Evolutionary conservation across 1,140 invertebrate genomes (phyloP), one percentile per base, ranked within the genome.

Genomic region (Stratiolaelaps scimitus): DNA sequence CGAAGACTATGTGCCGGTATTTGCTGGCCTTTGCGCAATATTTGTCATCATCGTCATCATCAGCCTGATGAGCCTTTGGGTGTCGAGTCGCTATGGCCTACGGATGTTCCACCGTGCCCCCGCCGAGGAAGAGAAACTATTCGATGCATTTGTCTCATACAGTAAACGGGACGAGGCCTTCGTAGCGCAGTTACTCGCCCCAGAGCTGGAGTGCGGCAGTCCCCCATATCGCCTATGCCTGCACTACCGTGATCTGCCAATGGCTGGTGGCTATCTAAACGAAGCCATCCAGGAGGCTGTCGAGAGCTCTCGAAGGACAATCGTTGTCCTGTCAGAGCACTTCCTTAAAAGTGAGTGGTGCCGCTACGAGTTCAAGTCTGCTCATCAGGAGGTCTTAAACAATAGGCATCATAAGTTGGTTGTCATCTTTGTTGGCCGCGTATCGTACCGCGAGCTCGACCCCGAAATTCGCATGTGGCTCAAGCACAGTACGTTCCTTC

Each of bases 321-420:
- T 94, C 47, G 85, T 95, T 80, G 83, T 95, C 67, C 80, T 95
- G 7, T 92, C 89, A 43, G 87, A 91, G 74, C 90, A 92, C 76
- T 94, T 92, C 74, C 85, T 93, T 69, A 88, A 89, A 76, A 90
- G 88, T 7, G 89, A 93, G 74, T 95, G 90, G 91, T 88, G 86
- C 72, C 81, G 88, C 19, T 90, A 87, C 73, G 90, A 94, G 72
- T 90, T 93, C 76, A 91, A 91, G 76, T 88, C 88, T 7, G 90
- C 89, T 6, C 87, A 92, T 74, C 88, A 90, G 73, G 87, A 89
- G 72, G 85, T 92, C 29, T 77, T 93, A 19, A 80, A 87, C 64
- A 87, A 89, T 72, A 80, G 86, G 23, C 78, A 86, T 68, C 82
- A 85, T 72, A 81, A 87, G 70, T 79, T 93, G 46, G 89, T 94